Base-by-base conservation (phyloP, 2,888 invertebrate genomes). In the Eutolmus rufibarbis region DNA sequence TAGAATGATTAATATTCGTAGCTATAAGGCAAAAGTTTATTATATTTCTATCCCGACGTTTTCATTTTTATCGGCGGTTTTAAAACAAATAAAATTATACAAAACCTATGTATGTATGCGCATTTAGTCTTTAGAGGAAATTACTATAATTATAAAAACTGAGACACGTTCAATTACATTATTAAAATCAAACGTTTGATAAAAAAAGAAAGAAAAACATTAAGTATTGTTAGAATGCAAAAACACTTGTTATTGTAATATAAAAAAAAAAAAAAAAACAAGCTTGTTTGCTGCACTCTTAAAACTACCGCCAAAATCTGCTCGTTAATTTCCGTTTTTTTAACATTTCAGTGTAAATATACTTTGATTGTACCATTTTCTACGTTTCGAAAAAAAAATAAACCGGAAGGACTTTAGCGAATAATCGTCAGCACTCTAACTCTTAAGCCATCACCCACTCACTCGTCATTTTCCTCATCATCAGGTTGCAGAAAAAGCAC, bases 381-480 rank as follows among this genome's bases (percentile, higher is more conserved):
- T 66, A 23, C 9, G 23, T 66, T 19, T 23, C 19, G 9, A 66
- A 19, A 16, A 9, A n/a, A 16, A 76, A 37, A 34, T 16, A 76
- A 74, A 34, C 16, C 37, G 76, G 7, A 37, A 8, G 76, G 16
- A 76, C n/a, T 76, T 31, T 66, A 66, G 66, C 66, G 9, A 66
- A 19, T 19, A 0, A 28, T 23, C 16, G 19, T n/a, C 23, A 23
- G 23, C 66, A 66, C 79, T 79, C 28, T 79, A 79, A 23, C 79
- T 79, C 79, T 79, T 79, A 23, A 79, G 79, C 79, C 79, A 79
- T 79, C 79, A 79, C 79, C 79, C 79, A 79, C 79, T 79, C 79
- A 79, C 79, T 79, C 79, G 79, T 51, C 79, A 51, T 46, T 56
- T 56, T 79, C 79, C 79, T 79, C 79, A 79, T 28, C 31, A 66